Evolutionary conservation across 2,113 vertebrate species (phyloP).

Genomic region (Hiodon alosoides): DNA sequence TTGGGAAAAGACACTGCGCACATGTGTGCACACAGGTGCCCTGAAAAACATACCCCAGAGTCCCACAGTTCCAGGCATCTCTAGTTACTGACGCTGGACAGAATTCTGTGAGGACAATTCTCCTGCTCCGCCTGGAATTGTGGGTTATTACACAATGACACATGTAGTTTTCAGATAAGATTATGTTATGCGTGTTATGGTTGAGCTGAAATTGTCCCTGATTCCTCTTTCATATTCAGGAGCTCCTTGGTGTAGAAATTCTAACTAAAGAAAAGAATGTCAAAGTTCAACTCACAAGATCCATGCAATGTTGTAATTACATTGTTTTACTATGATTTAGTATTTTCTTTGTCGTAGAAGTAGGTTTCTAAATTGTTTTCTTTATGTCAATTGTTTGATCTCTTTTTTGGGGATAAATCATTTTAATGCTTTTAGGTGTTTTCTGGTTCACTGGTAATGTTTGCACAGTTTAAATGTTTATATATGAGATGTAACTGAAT

Average conservation of each 20-base stretch:
- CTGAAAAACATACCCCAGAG: neutral
- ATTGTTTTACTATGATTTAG: constrained; percentile 4
- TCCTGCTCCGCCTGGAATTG: neutral
- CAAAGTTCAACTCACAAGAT: neutral
- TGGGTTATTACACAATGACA: no score
- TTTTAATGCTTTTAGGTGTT: constrained; percentile 20
- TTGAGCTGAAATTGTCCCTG: no score
- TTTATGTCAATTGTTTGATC: neutral
- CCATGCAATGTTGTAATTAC: neutral
- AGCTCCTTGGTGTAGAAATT: neutral
- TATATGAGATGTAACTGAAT: constrained; percentile 21
- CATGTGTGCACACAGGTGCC: neutral
- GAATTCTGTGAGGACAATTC: neutral
- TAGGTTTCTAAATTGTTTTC: neutral
- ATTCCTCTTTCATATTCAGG: neutral
- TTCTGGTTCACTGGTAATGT: constrained; percentile 21
- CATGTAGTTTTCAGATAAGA: no score
- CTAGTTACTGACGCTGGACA: neutral
- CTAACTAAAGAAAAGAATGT: neutral
- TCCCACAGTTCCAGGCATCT: neutral
- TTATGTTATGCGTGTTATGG: no score
- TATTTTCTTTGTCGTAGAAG: neutral
- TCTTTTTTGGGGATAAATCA: neutral
- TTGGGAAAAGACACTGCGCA: no score
- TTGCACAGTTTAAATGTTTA: constrained; percentile 28